Base-by-base conservation (phyloP, 2,888 invertebrate genomes). In the Reticulitermes lucifugus region DNA sequence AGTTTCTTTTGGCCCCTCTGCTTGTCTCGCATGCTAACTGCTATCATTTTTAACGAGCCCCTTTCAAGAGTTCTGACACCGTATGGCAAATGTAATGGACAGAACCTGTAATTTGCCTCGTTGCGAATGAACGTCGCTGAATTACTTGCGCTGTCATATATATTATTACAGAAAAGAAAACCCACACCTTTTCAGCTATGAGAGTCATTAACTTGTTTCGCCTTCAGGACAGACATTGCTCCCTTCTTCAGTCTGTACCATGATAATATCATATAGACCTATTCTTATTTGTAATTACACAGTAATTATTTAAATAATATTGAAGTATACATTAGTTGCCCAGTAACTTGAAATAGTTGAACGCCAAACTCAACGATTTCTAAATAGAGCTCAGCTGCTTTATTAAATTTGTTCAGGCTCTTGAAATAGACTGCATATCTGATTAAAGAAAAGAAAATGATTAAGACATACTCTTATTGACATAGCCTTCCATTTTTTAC, bases 41-140 rank as follows among this genome's bases (percentile, higher is more conserved):
- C 85, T 81, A 85, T 85, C 85, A 80, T 85, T 85, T 85, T 85
- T 85, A 85, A 85, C 82, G 85, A 85, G 82, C 81, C 77, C 85
- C 82, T 84, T 85, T 85, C 85, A 85, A 82, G 82, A 81, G 60
- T 12, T 25, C 80, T 85, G 85, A 85, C 85, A 85, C 77, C 73
- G 85, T 82, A 75, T 81, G 80, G 82, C 75, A 55, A 80, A 73
- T 81, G 82, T 82, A 82, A 85, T 29, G 81, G 85, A 82, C 82
- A 55, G 22, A 59, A 77, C 82, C 73, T 82, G 82, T 81, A 85
- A 85, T 85, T 85, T 85, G 75, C 75, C 59, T 75, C 73, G 29
- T 75, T 71, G 51, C 81, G 84, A 84, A 84, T 84, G 79, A 79
- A 51, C 60, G 80, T 77, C 25, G 65, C 25, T 65, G 65, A 65